Evolutionary conservation across 2,888 invertebrate species (phyloP), one percentile per base, ranked within the genome.

Genomic region (Erannis defoliaria): DNA sequence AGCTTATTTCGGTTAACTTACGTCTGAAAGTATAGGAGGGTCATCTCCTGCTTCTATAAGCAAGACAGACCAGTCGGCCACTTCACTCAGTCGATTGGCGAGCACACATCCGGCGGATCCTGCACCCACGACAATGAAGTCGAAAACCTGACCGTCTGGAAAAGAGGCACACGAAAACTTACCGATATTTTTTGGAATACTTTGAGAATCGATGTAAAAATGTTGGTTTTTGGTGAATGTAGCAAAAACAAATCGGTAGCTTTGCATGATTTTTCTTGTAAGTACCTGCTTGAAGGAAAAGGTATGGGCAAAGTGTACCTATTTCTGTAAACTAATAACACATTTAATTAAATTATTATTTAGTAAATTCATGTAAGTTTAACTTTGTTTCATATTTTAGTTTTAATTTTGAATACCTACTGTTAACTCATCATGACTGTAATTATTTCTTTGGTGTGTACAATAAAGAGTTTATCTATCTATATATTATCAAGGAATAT

Each of bases 21-120:
- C 78, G 96, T 75, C 1, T 95, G 85, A 19, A 96, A 80, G 4
- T 95, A 94, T 46, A 0, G 88, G 64, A 50, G 80, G 80, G 38
- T 76, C 62, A 10, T 67, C 75, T 3, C 80, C 80, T 26, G 78
- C 80, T 51, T 81, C 80, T 5, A 82, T 64, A 0, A 82, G 73
- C 23, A 82, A 64, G 5, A 82, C 78, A 9, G 63, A 68, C 75
- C 78, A 78, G 23, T 68, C 42, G 0, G 62, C 5, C 6, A 79
- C 55, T 57, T 82, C 82, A 5, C 78, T 75, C 5, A 82, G 72
- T 38, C 80, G 61, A 56, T 77, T 81, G 1, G 78, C 80, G 0
- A 80, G 55, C 12, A 78, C 77, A 42, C 71, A 76, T 0, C 80
- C 80, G 1, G 80, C 78, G 0, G 80, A 75, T 0, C 80, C 80